These are phyloP conservation scores for Muscicapa comitata DNA, from an alignment of 2,797 vertebrate genomes.

Conservation along the genomic window DNA sequence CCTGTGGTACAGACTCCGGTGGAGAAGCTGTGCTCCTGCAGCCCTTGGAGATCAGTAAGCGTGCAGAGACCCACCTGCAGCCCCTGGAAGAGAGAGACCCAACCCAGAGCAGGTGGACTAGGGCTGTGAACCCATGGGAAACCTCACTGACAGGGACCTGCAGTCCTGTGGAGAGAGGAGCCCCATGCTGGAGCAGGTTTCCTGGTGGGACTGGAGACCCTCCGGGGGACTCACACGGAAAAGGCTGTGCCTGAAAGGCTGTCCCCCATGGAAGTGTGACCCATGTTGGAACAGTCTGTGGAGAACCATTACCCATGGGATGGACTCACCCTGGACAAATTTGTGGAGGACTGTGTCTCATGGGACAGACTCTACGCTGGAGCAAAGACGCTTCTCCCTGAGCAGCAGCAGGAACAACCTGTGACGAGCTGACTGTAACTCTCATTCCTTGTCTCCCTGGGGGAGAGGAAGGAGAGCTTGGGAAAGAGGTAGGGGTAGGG, in stretches of 20 bases:
- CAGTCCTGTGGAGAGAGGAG: not conserved
- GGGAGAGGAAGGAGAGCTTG: not conserved
- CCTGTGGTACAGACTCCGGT: rapidly evolving
- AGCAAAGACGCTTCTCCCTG: rapidly evolving
- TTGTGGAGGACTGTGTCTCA: not conserved
- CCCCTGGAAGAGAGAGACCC: no score
- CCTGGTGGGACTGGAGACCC: no score
- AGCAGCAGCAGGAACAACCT: not conserved
- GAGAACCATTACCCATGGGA: not conserved
- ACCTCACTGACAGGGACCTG: no score
- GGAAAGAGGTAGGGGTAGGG: not conserved
- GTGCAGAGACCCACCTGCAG: not conserved
- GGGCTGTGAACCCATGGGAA: not conserved
- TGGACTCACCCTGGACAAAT: not conserved
- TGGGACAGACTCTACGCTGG: not conserved
- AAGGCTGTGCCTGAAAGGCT: not conserved
- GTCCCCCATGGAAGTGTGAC: not conserved
- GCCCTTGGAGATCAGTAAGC: no score
- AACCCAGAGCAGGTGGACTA: rapidly evolving
- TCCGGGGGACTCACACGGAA: not conserved
- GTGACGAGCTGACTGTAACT: not conserved
- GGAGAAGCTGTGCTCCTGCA: not conserved
- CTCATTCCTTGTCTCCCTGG: not conserved
- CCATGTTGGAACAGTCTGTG: not conserved
- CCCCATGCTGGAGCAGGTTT: not conserved